Base-by-base conservation (phyloP, 2,797 vertebrate species). In the Bryconaethiops microstoma region DNA sequence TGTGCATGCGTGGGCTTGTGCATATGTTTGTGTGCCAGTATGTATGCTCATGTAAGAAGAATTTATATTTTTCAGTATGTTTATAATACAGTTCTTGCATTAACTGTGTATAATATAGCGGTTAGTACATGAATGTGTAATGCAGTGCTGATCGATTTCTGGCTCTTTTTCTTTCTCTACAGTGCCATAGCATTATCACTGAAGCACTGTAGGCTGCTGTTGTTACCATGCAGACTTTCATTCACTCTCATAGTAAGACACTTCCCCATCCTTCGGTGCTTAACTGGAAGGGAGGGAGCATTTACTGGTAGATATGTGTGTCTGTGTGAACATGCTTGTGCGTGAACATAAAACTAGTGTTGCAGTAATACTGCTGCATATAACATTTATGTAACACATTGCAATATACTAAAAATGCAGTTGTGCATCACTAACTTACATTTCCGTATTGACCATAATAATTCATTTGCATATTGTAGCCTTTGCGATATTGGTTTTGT, bases 211-310 rank as follows among this genome's bases (percentile, higher is more conserved):
- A 21, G 54, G 71, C 54, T 67, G 67, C 68, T 60, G 48, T 72
- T 84, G 79, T 84, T 85, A 80, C 77, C 65, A 80, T 76, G 81
- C 78, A 78, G 81, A 81, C 76, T 81, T 81, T 55, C 62, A 78
- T 81, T 62, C 62, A 78, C 21, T 67, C 23, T 52, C 62, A 9
- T 67, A 62, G 70, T 19, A 54, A 68, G 54, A 42, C 35, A 45
- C 42, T 62, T 69, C 29, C 64, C 9, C 25, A 60, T 65, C 54
- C 39, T 65, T 67, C 19, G 19, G 9, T 77, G 69, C 48, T 23
- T 17, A 63, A 76, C 7, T 57, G 48, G 52, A 52, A 55, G 42
- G 40, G 77, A 55, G 14, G 62, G 40, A 48, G 42, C 16, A 67
- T 8, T 64, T 76, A 65, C 21, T 76, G 62, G 45, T 54, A 59